A percentile compares a stretch with the other conserved stretches of the same genome.
Conservation (phyloP, 2,888 invertebrate species). For the Drosophila neotestacea region DNA sequence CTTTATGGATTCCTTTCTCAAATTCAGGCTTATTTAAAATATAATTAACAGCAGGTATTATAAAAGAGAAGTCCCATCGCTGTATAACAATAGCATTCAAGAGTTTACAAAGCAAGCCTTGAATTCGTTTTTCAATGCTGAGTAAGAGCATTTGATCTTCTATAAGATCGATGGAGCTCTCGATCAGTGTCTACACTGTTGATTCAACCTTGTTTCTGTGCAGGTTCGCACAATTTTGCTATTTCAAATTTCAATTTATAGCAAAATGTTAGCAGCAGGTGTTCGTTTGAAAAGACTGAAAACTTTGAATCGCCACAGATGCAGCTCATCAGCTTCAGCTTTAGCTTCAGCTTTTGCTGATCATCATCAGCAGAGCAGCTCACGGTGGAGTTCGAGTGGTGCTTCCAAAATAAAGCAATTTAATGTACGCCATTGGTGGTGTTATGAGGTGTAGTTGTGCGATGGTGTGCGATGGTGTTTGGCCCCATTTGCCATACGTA, state of each 20-base stretch:
- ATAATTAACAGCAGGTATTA: too few relatives aligned
- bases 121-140: background rate
- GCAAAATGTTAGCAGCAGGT: constrained; percentile 78
- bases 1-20: too few relatives aligned
- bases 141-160: constrained; percentile 31
- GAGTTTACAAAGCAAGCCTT: background rate
- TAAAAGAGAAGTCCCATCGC: background rate
- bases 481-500: constrained; percentile 66
- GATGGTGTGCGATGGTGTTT: constrained; percentile 28
- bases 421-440: constrained; percentile 83
- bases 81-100: too few relatives aligned
- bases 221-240: constrained; percentile 58
- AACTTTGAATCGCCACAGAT: constrained; percentile 38
- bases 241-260: constrained; percentile 73
- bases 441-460: constrained; percentile 9
- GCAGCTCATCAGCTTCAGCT: constrained; percentile 63
- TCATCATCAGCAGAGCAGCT: constrained; percentile 50
- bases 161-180: background rate
- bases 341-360: constrained; percentile 53
- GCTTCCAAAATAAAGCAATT: constrained; percentile 78
- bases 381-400: constrained; percentile 33
- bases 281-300: constrained; percentile 47
- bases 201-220: constrained; percentile 48
- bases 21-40: too few relatives aligned
- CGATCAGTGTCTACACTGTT: constrained; percentile 8